Base-by-base conservation (phyloP, 2,797 vertebrate species). In the Coilia nasus region DNA sequence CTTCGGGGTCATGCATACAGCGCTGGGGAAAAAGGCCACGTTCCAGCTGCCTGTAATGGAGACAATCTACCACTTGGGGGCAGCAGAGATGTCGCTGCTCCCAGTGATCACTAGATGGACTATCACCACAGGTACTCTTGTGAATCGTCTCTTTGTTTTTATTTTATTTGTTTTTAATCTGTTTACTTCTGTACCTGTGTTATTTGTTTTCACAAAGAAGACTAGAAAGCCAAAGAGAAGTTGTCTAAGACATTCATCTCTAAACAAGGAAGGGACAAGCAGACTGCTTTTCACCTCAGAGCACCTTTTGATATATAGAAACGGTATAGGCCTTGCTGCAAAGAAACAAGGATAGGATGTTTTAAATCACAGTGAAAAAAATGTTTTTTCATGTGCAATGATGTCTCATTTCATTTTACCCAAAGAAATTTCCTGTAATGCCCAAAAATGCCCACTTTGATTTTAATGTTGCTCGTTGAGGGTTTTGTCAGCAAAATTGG, bases 81-180 rank as follows among this genome's bases (percentile, higher is more conserved):
- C 64, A 71, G 64, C 78, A 85, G 56, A 91, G 91, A 14, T 54
- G 89, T 86, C 87, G 83, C 80, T 87, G 86, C 86, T 87, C 82
- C 82, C 60, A 25, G 19, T 83, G 82, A 83, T n/a, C 21, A 50
- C 67, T 75, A 75, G 46, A 75, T 50, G 35, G 71, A 78, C 71
- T 78, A 78, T 78, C 71, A 44, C 71, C 71, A 44, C 35, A 78
- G 71, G 71, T 78, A 78, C 71, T 78, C 7, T 78, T 31, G 84
- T 83, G 80, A 86, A 83, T 46, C 85, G 15, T 88, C 89, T 85
- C 86, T 83, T 86, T 82, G 81, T 85, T 85, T 85, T 89, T 78
- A 89, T 87, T 89, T 91, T 89, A 88, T 91, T 92, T 92, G 90
- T 93, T 92, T 92, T 82, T 91, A 84, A 90, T 88, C 86, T 28